These are phyloP conservation scores for Epiblema foenella DNA, from an alignment of 2,888 invertebrate genomes.

Conservation along the genomic window DNA sequence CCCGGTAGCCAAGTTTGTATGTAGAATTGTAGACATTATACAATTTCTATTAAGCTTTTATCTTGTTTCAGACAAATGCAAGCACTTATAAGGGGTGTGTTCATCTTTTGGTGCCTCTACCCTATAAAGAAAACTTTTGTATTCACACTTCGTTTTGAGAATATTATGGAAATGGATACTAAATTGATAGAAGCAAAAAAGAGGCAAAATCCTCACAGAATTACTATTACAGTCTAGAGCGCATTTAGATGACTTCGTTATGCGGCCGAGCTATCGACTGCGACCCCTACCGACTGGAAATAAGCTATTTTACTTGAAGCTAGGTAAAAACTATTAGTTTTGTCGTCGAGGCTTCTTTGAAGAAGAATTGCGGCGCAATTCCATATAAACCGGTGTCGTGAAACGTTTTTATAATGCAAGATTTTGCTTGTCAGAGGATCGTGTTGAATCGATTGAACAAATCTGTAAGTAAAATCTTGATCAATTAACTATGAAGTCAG, in stretches of 20 bases:
- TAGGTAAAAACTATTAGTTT: slow-evolving; percentile 34
- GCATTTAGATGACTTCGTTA: slow-evolving; percentile 49
- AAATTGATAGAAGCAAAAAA: slow-evolving; percentile 23
- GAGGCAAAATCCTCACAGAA: slow-evolving; percentile 17
- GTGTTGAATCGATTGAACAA: too few relatives aligned
- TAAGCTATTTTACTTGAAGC: slow-evolving; percentile 32
- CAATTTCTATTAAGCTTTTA: too few relatives aligned
- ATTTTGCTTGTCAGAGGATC: not conserved
- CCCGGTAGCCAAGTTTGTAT: too few relatives aligned
- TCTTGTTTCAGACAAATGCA: too few relatives aligned
- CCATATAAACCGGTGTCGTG: slow-evolving; percentile 10
- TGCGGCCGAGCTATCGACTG: slow-evolving; percentile 24
- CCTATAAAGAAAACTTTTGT: not conserved
- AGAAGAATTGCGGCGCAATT: slow-evolving; percentile 27
- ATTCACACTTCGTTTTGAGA: not conserved
- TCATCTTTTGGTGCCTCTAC: too few relatives aligned
- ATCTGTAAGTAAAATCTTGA: too few relatives aligned
- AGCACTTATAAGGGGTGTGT: too few relatives aligned
- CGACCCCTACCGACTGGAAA: slow-evolving; percentile 29
- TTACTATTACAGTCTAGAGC: slow-evolving; percentile 34
- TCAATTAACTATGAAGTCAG: too few relatives aligned
- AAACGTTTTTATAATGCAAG: not conserved
- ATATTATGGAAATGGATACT: slow-evolving; percentile 19
- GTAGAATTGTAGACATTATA: too few relatives aligned
- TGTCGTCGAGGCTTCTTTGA: slow-evolving; percentile 33